These are phyloP conservation scores for Pteria penguin DNA, from an alignment of 2,888 invertebrate species.

Conservation along the genomic window DNA sequence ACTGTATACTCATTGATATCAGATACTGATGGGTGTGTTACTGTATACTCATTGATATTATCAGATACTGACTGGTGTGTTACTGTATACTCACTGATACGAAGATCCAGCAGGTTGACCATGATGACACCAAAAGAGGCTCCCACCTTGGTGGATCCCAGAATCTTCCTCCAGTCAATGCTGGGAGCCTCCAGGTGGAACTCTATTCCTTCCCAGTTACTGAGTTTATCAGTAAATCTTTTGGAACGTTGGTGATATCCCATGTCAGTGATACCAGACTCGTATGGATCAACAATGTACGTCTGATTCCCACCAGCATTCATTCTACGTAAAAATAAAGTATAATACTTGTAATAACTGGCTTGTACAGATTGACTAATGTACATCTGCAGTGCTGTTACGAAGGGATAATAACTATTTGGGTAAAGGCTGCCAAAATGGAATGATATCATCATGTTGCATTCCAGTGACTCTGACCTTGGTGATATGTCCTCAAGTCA, in stretches of 20 bases:
- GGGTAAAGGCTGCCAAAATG: no score
- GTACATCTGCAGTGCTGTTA: background rate
- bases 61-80: no score
- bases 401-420: no score
- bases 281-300: constrained; percentile 36
- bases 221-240: constrained; percentile 19
- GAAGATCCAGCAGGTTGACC: constrained; percentile 60
- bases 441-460: no score
- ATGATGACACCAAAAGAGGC: constrained; percentile 66
- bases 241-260: constrained; percentile 8
- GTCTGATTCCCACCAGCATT: constrained; percentile 37
- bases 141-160: constrained; percentile 61
- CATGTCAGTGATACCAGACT: constrained; percentile 32
- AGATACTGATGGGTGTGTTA: no score
- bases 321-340: no score
- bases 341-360: no score
- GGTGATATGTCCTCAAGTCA: no score
- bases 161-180: constrained; percentile 62
- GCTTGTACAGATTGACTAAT: no score
- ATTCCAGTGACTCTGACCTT: no score
- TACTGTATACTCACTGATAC: constrained; percentile 61
- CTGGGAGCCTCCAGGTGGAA: constrained; percentile 61
- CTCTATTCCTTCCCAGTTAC: constrained; percentile 31
- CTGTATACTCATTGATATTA: no score
- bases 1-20: no score